Evolutionary conservation across 2,113 vertebrate species (phyloP).

Genomic region (Alectura lathami): DNA sequence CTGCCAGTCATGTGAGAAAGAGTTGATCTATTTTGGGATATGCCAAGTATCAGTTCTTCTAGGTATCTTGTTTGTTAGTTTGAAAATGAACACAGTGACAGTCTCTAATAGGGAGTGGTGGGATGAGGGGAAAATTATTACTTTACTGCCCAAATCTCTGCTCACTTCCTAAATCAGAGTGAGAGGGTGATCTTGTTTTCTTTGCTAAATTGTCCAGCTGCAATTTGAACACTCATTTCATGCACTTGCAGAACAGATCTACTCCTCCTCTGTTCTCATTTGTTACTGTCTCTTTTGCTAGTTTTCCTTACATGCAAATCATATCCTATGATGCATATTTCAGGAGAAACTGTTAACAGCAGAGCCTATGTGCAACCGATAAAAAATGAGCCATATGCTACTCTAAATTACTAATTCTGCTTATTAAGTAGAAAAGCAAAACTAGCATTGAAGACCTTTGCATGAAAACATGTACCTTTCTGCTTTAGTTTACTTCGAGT

Average conservation of each 20-base stretch:
- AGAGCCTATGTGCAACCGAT: too few relatives aligned
- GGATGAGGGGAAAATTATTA: not conserved
- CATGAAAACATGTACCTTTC: not conserved
- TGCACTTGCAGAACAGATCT: not conserved
- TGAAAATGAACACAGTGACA: not conserved
- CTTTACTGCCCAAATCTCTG: not conserved
- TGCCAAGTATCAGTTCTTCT: not conserved
- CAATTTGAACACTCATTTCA: not conserved
- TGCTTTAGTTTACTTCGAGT: accelerated
- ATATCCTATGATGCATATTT: not conserved
- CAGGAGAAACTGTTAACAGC: accelerated
- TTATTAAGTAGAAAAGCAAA: not conserved
- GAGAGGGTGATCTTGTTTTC: not conserved
- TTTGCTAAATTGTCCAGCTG: not conserved
- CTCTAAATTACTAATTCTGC: not conserved
- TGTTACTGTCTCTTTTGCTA: not conserved
- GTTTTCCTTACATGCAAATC: not conserved
- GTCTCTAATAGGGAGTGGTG: not conserved
- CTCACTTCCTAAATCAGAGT: not conserved
- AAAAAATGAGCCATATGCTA: not conserved
- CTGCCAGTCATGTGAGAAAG: not conserved
- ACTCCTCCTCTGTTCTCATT: not conserved
- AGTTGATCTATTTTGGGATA: not conserved
- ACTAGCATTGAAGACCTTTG: not conserved
- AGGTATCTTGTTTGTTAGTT: not conserved